Base-by-base conservation (phyloP, 2,113 vertebrate species). In the Vireo altiloquus region DNA sequence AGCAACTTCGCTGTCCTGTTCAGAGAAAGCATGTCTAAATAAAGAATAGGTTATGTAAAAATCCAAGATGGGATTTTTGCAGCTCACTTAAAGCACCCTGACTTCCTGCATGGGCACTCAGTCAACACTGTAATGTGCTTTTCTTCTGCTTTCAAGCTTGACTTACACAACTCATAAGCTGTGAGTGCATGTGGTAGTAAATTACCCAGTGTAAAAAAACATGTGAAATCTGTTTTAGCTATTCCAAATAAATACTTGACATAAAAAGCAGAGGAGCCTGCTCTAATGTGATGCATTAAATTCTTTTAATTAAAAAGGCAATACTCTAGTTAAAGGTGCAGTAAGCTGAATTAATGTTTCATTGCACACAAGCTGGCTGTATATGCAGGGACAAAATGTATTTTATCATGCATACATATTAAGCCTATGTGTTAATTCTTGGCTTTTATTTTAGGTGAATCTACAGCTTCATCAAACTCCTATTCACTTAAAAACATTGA, bases 401-500 rank as follows among this genome's bases (percentile, higher is more conserved):
- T 66, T 91, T 76, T 69, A 40, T 31, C 10, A 12, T 64, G 50
- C 11, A 7, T 80, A 4, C 7, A 1, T 79, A 6, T 42, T 24
- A n/a, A 68, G 37, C 23, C 14, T 66, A 0, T 59, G 25, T 46
- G 33, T 47, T 93, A 94, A 97, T 90, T 80, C 31, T 57, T 88
- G 66, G 9, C 44, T 90, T 97, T 79, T 70, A 20, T 97, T 97
- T 79, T 94, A 99, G 99, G 97, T 87, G 98, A 98, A 17, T 92
- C 97, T 94, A 57, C 93, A 78, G 75, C 90, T 82, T 88, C 97
- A 5, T 97, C 96, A 10, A 97, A 97, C 39, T 95, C 97, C 3
- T 99, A 98, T 97, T 98, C 97, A 71, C 98, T 99, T 96, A 99
- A 98, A 97, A 99, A 97, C 87, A 97, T 99, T 22, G 99, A 99